Evolutionary conservation across 2,113 vertebrate species (phyloP).

Genomic region (Ondatra zibethicus): DNA sequence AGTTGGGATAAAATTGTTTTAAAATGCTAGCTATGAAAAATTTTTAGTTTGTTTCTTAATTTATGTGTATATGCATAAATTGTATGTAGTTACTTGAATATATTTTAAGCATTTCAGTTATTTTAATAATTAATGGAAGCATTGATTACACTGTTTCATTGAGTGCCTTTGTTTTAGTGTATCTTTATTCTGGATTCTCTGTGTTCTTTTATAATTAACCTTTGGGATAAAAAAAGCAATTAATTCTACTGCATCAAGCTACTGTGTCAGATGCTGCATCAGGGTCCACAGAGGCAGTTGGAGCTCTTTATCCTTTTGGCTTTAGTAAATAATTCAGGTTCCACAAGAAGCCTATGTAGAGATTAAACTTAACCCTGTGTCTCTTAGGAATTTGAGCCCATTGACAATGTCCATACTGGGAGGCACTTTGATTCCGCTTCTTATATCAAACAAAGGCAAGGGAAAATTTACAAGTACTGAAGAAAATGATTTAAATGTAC

Average conservation of each 20-base stretch:
- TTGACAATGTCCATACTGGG: background rate
- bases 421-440: background rate
- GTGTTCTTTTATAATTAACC: background rate
- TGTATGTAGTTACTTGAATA: background rate
- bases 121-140: background rate
- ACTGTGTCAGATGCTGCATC: background rate
- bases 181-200: background rate
- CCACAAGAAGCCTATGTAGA: background rate
- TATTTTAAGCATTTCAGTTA: background rate
- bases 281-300: background rate
- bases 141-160: background rate
- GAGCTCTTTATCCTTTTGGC: too few species aligned
- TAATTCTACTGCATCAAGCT: background rate
- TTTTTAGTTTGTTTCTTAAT: background rate
- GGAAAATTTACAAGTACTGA: background rate
- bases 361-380: background rate
- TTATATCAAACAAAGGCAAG: background rate
- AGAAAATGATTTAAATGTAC: background rate
- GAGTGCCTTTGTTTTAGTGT: background rate
- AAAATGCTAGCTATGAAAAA: background rate
- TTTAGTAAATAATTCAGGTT: background rate
- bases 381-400: background rate
- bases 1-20: background rate
- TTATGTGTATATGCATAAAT: background rate
- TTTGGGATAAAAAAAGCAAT: background rate